Percentiles rank a stretch among this genome's conserved stretches.
Conservation (phyloP, 1,140 invertebrate species). For the Elymnias hypermnestra region DNA sequence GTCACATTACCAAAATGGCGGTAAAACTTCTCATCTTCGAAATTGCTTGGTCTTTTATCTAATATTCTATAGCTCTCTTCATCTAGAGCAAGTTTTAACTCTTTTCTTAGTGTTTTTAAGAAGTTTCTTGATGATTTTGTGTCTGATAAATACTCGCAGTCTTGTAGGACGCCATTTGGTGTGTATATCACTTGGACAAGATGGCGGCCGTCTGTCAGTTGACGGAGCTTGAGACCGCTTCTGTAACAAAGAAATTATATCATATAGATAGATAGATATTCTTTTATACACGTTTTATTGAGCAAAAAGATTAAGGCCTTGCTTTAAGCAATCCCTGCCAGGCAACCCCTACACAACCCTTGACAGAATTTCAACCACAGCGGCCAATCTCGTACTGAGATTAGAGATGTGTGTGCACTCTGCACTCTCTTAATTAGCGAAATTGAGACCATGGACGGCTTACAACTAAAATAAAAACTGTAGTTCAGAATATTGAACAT, state of each 20-base stretch:
- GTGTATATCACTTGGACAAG: slow-evolving; percentile 83
- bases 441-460: too few species aligned
- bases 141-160: slow-evolving; percentile 81
- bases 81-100: slow-evolving; percentile 70
- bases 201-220: slow-evolving; percentile 80
- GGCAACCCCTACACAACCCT: too few species aligned
- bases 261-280: too few species aligned
- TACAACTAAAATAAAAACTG: too few species aligned
- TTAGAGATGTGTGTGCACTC: too few species aligned
- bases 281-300: too few species aligned
- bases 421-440: too few species aligned
- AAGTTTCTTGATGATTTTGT: slow-evolving; percentile 75
- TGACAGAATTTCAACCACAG: too few species aligned
- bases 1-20: slow-evolving; percentile 65
- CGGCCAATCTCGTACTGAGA: too few species aligned
- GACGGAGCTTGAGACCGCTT: slow-evolving; percentile 77
- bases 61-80: slow-evolving; percentile 50
- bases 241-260: slow-evolving; percentile 71
- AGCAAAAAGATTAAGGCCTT: too few species aligned
- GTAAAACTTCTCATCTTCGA: slow-evolving; percentile 46
- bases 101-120: slow-evolving; percentile 74
- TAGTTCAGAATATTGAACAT: too few species aligned
- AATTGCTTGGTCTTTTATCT: slow-evolving; percentile 29
- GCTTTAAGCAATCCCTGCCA: too few species aligned
- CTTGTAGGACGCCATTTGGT: slow-evolving; percentile 74